Evolutionary conservation across 2,888 invertebrate species (phyloP).

Genomic region (Imbricaverruca yamaguchii): DNA sequence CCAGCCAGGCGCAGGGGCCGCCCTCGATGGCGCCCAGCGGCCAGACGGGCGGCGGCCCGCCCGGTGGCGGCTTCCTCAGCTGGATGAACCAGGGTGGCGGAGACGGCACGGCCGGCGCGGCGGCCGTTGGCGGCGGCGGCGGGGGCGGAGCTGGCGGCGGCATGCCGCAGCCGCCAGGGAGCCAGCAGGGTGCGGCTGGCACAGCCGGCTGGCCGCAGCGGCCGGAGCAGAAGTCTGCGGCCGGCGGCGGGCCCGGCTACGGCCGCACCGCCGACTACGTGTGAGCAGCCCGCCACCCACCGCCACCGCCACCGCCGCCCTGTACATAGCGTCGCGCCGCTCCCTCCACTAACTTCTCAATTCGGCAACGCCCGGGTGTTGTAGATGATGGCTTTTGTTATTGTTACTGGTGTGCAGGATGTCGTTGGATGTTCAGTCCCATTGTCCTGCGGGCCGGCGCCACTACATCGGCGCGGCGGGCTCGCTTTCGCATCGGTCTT

Average conservation of each 20-base stretch:
- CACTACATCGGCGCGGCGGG: neutral
- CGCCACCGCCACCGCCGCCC: neutral
- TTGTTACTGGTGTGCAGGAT: constrained; percentile 18
- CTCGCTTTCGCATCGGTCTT: neutral
- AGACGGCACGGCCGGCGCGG: constrained; percentile 39
- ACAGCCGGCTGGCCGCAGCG: constrained; percentile 12
- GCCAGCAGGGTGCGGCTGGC: neutral
- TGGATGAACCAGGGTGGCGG: constrained; percentile 62
- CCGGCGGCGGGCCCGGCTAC: constrained; percentile 1
- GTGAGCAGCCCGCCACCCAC: neutral
- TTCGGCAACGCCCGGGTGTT: constrained; percentile 1
- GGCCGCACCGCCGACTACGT: constrained; percentile 12
- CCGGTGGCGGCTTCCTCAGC: constrained; percentile 49
- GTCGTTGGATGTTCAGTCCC: neutral
- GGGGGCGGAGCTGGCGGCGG: constrained; percentile 44
- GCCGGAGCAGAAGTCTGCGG: neutral
- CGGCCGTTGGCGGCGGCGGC: neutral
- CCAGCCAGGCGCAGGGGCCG: constrained; percentile 47
- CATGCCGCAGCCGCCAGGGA: constrained; percentile 31
- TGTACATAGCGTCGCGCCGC: neutral
- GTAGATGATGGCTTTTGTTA: constrained; percentile 11
- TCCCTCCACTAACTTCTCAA: neutral
- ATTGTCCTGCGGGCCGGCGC: neutral
- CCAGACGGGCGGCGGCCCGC: constrained; percentile 46
- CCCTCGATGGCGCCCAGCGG: constrained; percentile 40